Evolutionary conservation across 2,888 invertebrate genomes (phyloP), one percentile per base, ranked within the genome.

Genomic region (Fragum sueziense): DNA sequence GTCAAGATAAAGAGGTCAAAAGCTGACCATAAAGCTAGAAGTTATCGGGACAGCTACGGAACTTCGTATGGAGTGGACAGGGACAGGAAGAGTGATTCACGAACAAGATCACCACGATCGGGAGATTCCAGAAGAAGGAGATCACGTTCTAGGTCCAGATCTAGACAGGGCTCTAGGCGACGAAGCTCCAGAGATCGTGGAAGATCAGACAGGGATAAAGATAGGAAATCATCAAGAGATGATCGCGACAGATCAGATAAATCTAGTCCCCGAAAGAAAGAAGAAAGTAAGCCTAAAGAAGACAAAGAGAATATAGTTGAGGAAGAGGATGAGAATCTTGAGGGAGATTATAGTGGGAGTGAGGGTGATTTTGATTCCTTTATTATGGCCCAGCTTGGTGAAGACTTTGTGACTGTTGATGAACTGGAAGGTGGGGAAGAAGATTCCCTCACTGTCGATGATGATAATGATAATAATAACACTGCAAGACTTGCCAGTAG

Each of bases 331-430:
- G 31, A 6, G 33, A 17, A 3, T 20, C 41, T 41, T 41, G 59
- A 59, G 33, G 70, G 59, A 20, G 25, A 25, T n/a, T 57, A 61
- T 20, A 61, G 61, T 33, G 33, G 33, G 31, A 59, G 41, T 22
- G 59, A 61, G 29, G 51, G 47, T 59, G 70, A 70, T 25, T 62
- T 70, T 54, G 57, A 65, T 54, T 62, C 54, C 33, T 76, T 76
- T 65, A 61, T 76, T 22, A 62, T 62, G 70, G 62, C 70, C 29
- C 52, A 76, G 37, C 71, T 79, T 27, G 71, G 71, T 57, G 71
- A 57, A 33, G 71, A 74, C 34, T 79, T 74, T 71, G 61, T 79
- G 9, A 74, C 70, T 9, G 61, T 79, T 31, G 79, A 79, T 79
- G 79, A 79, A 34, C 20, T 61, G 0, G 61, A 61, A 33, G 61